Percentiles rank a stretch among this genome's conserved stretches.
phyloP scores from a whole-genome alignment of 2,797 vertebrate genomes.

The Synaphobranchus kaupii region DNA sequence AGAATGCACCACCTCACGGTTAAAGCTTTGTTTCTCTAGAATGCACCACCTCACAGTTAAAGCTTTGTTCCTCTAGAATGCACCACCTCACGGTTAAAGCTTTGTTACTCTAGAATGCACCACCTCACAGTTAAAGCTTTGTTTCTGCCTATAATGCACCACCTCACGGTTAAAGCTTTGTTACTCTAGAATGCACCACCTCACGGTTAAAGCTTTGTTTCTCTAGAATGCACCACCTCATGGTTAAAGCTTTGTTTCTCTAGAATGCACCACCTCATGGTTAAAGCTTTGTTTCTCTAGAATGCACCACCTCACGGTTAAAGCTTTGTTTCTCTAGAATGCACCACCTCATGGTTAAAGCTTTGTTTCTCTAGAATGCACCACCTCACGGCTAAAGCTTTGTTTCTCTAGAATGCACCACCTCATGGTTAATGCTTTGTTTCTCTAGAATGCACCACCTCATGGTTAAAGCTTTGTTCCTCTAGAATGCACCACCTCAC shows the following conservation, averaged over 20 bases:
- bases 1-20: too few species aligned
- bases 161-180: too few species aligned
- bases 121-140: slow-evolving; percentile 44
- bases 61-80: slow-evolving; percentile 46
- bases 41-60: slow-evolving; percentile 33
- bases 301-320: background rate
- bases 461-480: too few species aligned
- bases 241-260: background rate
- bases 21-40: background rate
- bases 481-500: too few species aligned
- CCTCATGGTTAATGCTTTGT: too few species aligned
- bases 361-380: too few species aligned
- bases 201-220: slow-evolving; percentile 50
- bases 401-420: too few species aligned
- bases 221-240: background rate
- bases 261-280: slow-evolving; percentile 32
- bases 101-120: background rate
- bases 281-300: slow-evolving; percentile 52
- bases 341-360: too few species aligned
- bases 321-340: background rate
- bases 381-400: too few species aligned
- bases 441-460: too few species aligned
- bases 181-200: background rate
- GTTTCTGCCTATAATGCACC: slow-evolving; percentile 41
- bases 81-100: too few species aligned